Evolutionary conservation across 2,113 vertebrate genomes (phyloP), one percentile per base, ranked within the genome.

Genomic region (Tetrao urogallus): DNA sequence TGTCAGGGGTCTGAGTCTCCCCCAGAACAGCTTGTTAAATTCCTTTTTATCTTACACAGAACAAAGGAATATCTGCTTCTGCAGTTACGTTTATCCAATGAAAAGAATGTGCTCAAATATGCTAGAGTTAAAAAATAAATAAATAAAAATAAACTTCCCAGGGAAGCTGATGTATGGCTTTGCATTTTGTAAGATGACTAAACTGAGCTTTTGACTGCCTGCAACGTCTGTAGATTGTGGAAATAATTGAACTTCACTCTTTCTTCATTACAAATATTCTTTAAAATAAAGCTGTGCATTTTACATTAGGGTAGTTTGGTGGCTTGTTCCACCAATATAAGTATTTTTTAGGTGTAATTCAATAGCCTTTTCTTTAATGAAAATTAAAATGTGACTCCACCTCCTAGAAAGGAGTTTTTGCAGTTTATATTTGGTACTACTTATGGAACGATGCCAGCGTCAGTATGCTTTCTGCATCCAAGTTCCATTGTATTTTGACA

Each of bases 1-100:
- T 70, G 67, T 82, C 86, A 86, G 63, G 54, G 73, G 70, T 60
- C 76, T 43, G 84, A 72, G 79, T 87, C 45, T 87, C 65, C 88
- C 78, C 50, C 65, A 50, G 56, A 91, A 71, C 47, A 58, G 4
- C 57, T 64, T 83, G 40, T 64, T 30, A 4, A 73, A 18, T 64
- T 79, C 50, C 50, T 48, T 93, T 61, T 66, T 86, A 61, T 56
- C 42, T 89, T 63, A 65, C 36, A 48, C 89, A 66, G 63, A 90
- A 82, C 40, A 75, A 86, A 84, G 52, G 34, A 61, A 21, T 79
- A 50, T 43, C 54, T 87, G 13, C 45, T 63, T 58, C 61, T 58
- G 57, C 28, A 42, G 30, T 74, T 79, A 17, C 7, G 36, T 48
- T 89, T 64, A 79, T 30, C 58, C 66, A 91, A 25, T 34, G 69